A percentile compares a stretch with the other conserved stretches of the same genome.
Evolutionary conservation across 2,797 vertebrate genomes (phyloP).

Genomic region (Odontamblyopus rebecca): DNA sequence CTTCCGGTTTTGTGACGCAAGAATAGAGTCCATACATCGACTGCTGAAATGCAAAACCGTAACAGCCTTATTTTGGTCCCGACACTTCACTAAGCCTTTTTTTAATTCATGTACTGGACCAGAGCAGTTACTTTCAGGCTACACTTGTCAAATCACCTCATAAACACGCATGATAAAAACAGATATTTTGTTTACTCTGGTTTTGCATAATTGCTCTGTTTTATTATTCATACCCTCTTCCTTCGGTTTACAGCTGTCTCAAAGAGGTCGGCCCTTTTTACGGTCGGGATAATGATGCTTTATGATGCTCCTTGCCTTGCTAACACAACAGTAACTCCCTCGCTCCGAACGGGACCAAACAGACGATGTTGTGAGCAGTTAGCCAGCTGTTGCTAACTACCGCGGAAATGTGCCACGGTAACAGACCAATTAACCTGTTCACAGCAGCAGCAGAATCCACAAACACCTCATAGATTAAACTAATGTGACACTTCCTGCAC

Average conservation of each 20-base stretch:
- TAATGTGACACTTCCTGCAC: neutral
- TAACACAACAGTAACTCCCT: neutral
- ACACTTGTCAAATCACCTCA: neutral
- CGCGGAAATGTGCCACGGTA: neutral
- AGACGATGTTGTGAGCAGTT: neutral
- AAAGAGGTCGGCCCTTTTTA: slow-evolving; percentile 1
- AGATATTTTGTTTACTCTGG: neutral
- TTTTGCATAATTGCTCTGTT: slow-evolving; percentile 1
- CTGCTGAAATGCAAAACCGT: too few relatives aligned
- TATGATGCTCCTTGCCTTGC: neutral
- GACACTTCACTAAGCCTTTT: neutral
- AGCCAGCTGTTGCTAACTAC: neutral
- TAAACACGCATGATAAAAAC: neutral
- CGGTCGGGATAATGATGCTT: neutral
- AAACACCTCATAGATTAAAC: neutral
- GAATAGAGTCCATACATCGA: too few relatives aligned
- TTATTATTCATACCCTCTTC: slow-evolving; percentile 1
- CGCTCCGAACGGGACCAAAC: neutral
- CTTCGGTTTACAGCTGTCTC: neutral
- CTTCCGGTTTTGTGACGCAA: too few relatives aligned
- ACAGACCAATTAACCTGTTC: slow-evolving; percentile 6
- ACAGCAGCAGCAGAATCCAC: neutral
- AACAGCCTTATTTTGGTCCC: neutral
- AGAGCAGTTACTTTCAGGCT: neutral
- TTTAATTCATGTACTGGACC: neutral